phyloP scores from a whole-genome alignment of 2,888 invertebrate genomes.

The Meghimatium bilineatum region DNA sequence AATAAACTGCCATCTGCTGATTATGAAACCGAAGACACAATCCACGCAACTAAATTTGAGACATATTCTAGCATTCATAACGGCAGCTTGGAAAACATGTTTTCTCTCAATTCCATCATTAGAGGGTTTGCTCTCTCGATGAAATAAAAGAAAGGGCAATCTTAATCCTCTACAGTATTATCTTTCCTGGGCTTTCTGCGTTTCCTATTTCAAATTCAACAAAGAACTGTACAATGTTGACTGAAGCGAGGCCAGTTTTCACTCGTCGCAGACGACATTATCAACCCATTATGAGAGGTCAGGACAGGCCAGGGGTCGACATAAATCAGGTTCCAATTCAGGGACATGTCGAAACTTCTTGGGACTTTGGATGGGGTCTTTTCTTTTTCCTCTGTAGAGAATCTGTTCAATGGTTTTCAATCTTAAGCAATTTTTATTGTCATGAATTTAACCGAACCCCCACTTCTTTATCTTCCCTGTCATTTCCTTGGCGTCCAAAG shows the following conservation, averaged over 20 bases:
- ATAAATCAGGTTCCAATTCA: constrained; percentile 38
- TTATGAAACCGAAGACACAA: not conserved
- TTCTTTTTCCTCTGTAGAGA: not conserved
- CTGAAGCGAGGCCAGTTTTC: not conserved
- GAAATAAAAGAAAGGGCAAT: not conserved
- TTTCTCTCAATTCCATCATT: not conserved
- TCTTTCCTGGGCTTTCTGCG: not conserved
- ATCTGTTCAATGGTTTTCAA: constrained; percentile 14
- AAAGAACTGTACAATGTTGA: not conserved
- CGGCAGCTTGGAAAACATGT: not conserved
- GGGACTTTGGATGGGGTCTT: not conserved
- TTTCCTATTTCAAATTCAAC: not conserved
- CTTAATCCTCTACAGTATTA: not conserved
- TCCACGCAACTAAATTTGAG: not conserved
- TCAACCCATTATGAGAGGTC: constrained; percentile 24
- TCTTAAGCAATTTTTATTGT: constrained; percentile 38
- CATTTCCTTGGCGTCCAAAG: constrained; percentile 16
- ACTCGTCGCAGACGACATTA: constrained; percentile 4
- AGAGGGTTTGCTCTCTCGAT: not conserved
- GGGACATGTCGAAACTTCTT: constrained; percentile 7
- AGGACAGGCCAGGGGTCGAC: not conserved
- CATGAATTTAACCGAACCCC: constrained; percentile 3
- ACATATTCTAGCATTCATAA: constrained; percentile 21
- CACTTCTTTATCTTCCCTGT: constrained; percentile 18
- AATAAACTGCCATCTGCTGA: not conserved